phyloP scores from a whole-genome alignment of 2,888 invertebrate genomes.

The Calephelis perditalis region DNA sequence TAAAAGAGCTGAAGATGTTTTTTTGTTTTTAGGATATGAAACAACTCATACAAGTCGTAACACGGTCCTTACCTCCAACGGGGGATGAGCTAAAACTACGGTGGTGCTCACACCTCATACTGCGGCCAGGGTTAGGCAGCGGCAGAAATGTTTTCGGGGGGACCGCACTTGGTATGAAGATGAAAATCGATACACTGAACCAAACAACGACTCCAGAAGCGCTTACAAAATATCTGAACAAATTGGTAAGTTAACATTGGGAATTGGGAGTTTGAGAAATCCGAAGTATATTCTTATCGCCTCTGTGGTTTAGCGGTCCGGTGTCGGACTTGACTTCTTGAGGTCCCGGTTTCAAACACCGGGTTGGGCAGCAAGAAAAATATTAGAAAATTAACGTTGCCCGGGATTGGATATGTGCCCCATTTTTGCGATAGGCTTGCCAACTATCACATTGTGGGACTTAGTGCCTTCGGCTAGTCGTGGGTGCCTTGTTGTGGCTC shows the following conservation, averaged over 20 bases:
- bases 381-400: no score
- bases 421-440: no score
- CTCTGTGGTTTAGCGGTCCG: no score
- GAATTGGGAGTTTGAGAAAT: no score
- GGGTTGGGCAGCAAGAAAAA: no score
- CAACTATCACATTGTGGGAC: no score
- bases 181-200: constrained; percentile 35
- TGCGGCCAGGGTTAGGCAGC: constrained; percentile 36
- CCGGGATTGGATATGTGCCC: no score
- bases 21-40: constrained; percentile 44
- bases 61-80: constrained; percentile 46
- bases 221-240: background rate
- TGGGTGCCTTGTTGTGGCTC: no score
- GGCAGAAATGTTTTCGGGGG: constrained; percentile 30
- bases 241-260: background rate
- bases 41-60: constrained; percentile 41
- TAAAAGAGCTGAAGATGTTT: background rate
- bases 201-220: background rate
- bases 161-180: constrained; percentile 37
- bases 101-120: constrained; percentile 49
- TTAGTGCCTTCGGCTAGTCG: no score
- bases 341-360: no score
- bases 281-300: no score
- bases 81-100: constrained; percentile 47
- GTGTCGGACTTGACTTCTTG: no score